Conservation (phyloP, 2,113 vertebrate genomes). For the Anolis sagrei region DNA sequence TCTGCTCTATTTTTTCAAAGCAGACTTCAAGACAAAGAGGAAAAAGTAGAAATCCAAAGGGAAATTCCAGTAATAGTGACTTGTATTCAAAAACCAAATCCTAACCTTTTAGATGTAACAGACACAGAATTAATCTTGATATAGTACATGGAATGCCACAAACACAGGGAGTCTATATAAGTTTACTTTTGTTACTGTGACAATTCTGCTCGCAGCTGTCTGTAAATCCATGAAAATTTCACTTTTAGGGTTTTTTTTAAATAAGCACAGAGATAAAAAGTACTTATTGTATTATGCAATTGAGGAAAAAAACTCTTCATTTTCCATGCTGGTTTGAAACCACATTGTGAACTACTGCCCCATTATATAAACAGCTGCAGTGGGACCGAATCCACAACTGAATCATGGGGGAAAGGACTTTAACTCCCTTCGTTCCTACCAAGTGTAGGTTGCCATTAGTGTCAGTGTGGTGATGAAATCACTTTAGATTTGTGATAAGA, state of each 20-base stretch:
- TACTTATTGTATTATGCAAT: no score
- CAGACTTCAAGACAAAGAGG: not conserved
- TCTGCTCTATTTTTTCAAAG: conserved; percentile 28
- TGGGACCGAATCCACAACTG: not conserved
- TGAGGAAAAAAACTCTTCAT: not conserved
- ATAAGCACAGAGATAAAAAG: no score
- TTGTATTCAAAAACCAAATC: conserved; percentile 50
- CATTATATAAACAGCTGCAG: not conserved
- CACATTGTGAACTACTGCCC: not conserved
- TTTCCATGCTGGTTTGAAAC: not conserved
- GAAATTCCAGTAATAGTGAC: conserved; percentile 30
- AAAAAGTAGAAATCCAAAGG: conserved; percentile 13
- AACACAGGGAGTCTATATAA: conserved; percentile 2
- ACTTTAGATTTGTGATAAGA: no score
- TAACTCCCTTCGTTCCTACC: no score
- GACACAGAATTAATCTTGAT: conserved; percentile 27
- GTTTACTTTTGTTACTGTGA: no score
- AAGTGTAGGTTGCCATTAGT: no score
- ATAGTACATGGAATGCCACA: not conserved
- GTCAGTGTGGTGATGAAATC: no score
- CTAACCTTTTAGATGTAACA: conserved; percentile 44
- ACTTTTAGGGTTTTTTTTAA: no score
- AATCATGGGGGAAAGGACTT: not conserved
- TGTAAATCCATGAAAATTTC: no score
- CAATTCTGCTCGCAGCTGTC: no score